Percentiles rank a stretch among this genome's conserved stretches.
Evolutionary conservation across 2,113 vertebrate species (phyloP).

Genomic region (Phylloscopus whistleri): DNA sequence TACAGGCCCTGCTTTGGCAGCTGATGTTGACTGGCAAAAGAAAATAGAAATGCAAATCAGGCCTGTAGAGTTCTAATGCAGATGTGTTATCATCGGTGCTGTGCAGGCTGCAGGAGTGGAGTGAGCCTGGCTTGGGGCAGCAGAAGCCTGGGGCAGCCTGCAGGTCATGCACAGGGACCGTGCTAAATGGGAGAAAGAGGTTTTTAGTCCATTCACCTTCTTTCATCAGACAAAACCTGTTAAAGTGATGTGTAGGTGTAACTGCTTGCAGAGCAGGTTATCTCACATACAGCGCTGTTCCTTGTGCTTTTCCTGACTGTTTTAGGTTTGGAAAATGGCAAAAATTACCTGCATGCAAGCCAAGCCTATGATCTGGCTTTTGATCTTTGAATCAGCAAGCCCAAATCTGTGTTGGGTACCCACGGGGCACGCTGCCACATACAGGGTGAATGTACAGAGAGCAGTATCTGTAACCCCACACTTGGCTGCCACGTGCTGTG

Average conservation of each 20-base stretch:
- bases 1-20: conserved; percentile 24
- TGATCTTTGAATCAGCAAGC: background rate
- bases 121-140: background rate
- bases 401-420: background rate
- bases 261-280: background rate
- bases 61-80: conserved; percentile 29
- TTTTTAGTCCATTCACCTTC: background rate
- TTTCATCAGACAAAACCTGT: background rate
- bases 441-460: background rate
- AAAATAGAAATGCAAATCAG: conserved; percentile 58
- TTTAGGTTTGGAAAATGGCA: background rate
- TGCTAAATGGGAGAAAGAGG: background rate
- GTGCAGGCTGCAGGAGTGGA: background rate
- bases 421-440: background rate
- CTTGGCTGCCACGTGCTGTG: background rate
- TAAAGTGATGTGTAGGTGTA: background rate
- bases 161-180: background rate
- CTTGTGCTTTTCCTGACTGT: background rate
- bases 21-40: conserved; percentile 45
- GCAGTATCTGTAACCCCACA: background rate
- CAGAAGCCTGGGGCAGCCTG: background rate
- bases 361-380: background rate
- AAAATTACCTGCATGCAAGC: background rate
- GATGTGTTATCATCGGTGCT: background rate
- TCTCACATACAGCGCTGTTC: fast-evolving